phyloP scores from a whole-genome alignment of 2,888 invertebrate genomes.

The Trypoxylon attenuatum region DNA sequence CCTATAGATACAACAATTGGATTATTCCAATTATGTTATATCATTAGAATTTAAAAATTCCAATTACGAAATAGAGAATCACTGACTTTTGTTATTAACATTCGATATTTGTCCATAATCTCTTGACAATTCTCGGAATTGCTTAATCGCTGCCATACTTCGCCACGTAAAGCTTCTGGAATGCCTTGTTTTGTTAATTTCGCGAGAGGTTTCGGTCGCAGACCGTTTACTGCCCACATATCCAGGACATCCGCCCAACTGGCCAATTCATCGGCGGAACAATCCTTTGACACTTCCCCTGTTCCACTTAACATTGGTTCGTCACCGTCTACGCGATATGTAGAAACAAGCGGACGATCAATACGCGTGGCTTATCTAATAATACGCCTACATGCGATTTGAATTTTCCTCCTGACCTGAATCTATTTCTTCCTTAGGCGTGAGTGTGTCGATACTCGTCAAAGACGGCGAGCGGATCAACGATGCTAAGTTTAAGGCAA shows the following conservation, averaged over 20 bases:
- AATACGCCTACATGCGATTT: not conserved
- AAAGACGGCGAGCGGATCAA: constrained; percentile 84
- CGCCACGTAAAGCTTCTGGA: constrained; percentile 96
- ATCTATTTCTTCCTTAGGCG: constrained; percentile 83
- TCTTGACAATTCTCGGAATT: constrained; percentile 88
- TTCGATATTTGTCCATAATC: constrained; percentile 94
- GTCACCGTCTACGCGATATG: constrained; percentile 82
- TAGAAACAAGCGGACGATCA: not conserved
- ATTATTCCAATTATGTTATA: too few relatives aligned
- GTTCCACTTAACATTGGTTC: constrained; percentile 98
- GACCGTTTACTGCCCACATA: constrained; percentile 81
- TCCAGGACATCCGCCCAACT: constrained; percentile 94
- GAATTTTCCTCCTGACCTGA: constrained; percentile 76
- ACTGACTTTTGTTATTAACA: constrained; percentile 91
- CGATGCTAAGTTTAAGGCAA: constrained; percentile 84
- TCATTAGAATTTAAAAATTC: too few relatives aligned
- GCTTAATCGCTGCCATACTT: constrained; percentile 97
- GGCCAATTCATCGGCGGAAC: constrained; percentile 92
- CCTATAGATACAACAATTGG: constrained; percentile 80
- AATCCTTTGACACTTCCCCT: constrained; percentile 97
- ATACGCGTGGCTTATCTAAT: not conserved
- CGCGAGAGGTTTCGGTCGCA: constrained; percentile 88
- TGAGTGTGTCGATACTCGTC: constrained; percentile 83
- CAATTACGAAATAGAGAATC: too few relatives aligned
- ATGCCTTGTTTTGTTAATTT: constrained; percentile 91